Base-by-base conservation (phyloP, 2,113 vertebrate species). In the Pogonocichla stellata region DNA sequence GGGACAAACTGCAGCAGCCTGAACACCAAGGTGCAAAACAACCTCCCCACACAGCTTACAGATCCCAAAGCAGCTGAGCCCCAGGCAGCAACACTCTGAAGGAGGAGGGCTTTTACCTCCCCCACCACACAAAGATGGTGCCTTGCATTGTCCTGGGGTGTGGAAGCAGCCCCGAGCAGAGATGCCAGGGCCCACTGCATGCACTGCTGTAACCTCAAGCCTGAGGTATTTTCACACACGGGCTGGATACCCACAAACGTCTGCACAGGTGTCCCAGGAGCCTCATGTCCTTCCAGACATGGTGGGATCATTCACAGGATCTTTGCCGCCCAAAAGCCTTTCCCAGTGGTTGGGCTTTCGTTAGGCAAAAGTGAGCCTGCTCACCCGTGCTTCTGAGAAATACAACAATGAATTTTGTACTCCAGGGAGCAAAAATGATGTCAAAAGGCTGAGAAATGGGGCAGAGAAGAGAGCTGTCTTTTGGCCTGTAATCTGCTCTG, bases 361-460 rank as follows among this genome's bases (percentile, higher is more conserved):
- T 78, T 75, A 79, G 82, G 71, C n/a, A 83, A 86, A 86, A 87
- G 60, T 0, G 0, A 80, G 34, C 20, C 48, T 33, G 23, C 67
- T 86, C n/a, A 28, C 6, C 51, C 0, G 0, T 48, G 86, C 64
- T 86, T 93, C 73, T 60, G 69, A 93, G 79, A 90, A 83, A 83
- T 42, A 15, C 22, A 82, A 71, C 24, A 82, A 71, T 40, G 54
- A 40, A 56, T 67, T 43, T 40, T 53, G n/a, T 60, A 31, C 75
- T 80, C 51, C 74, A 48, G 79, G 71, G 64, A 83, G 64, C 19
- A 88, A 83, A 94, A 86, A 24, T 38, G 0, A 83, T 83, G 79
- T 71, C 25, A 73, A 92, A 95, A 94, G 70, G 36, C 42, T 66
- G 60, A 82, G 79, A 94, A 96, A 92, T 48, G 40, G 78, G 43